Evolutionary conservation across 2,797 vertebrate genomes (phyloP).

Genomic region (Parauchenoglanis punctatus): DNA sequence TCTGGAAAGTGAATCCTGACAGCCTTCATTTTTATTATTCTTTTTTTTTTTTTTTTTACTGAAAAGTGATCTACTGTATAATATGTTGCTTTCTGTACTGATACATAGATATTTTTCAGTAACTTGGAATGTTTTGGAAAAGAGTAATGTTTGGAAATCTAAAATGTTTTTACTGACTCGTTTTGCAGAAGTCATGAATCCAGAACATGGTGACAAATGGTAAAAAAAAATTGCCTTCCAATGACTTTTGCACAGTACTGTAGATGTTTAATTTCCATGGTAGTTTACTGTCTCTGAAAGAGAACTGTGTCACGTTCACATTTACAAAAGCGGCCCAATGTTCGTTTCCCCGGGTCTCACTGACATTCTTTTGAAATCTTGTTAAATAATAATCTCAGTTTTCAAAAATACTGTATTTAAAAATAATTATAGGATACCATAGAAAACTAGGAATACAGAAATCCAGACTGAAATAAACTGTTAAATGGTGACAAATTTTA

Average conservation of each 20-base stretch:
- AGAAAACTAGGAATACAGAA: neutral
- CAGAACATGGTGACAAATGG: too few relatives aligned
- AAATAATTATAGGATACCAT: too few relatives aligned
- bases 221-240: too few relatives aligned
- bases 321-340: neutral
- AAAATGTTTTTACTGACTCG: neutral
- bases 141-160: too few relatives aligned
- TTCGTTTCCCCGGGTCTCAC: too few relatives aligned
- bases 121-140: too few relatives aligned
- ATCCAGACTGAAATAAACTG: neutral
- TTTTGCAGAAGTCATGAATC: neutral
- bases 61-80: too few relatives aligned
- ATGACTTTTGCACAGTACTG: neutral
- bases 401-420: too few relatives aligned
- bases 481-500: neutral
- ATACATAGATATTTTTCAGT: too few relatives aligned
- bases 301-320: neutral
- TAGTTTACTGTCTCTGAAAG: neutral
- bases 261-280: neutral
- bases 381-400: neutral
- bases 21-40: neutral
- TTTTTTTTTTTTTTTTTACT: too few relatives aligned
- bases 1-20: neutral
- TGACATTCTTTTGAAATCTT: neutral
- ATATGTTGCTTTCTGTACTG: too few relatives aligned